Evolutionary conservation across 2,888 invertebrate species (phyloP).

Genomic region (Eupeodes luniger): DNA sequence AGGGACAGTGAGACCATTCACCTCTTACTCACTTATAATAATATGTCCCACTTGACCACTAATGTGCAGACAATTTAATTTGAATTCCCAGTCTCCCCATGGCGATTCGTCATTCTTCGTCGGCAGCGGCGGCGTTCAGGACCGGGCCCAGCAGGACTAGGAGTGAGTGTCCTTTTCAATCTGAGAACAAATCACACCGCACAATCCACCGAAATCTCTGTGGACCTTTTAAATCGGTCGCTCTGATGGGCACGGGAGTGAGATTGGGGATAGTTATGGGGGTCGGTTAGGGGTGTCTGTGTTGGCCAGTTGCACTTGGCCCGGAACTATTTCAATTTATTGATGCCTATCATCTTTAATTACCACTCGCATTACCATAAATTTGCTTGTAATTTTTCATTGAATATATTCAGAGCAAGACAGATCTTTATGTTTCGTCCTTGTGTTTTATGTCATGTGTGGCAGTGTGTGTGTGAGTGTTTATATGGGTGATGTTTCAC

Average conservation of each 20-base stretch:
- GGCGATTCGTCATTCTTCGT: slow-evolving; percentile 55
- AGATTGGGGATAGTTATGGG: not conserved
- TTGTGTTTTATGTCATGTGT: not conserved
- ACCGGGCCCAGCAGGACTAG: not conserved
- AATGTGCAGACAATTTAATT: slow-evolving; percentile 74
- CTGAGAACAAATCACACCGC: slow-evolving; percentile 13
- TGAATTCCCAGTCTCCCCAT: slow-evolving; percentile 44
- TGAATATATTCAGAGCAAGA: not conserved
- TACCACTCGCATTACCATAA: slow-evolving; percentile 70
- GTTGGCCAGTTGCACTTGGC: slow-evolving; percentile 56
- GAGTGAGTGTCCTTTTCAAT: slow-evolving; percentile 15
- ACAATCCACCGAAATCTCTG: slow-evolving; percentile 32
- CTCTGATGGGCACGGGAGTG: not conserved
- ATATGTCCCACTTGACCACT: slow-evolving; percentile 72
- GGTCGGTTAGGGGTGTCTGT: not conserved
- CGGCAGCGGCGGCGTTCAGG: too few species aligned
- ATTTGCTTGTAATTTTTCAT: slow-evolving; percentile 71
- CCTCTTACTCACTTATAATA: slow-evolving; percentile 56
- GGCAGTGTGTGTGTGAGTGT: slow-evolving; percentile 1
- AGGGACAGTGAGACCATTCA: slow-evolving; percentile 25
- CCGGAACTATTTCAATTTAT: slow-evolving; percentile 70
- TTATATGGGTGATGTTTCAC: not conserved
- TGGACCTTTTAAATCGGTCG: slow-evolving; percentile 32
- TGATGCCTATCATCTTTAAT: slow-evolving; percentile 74
- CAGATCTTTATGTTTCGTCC: not conserved